phyloP scores from a whole-genome alignment of 2,888 invertebrate genomes.

The Allophyes oxyacanthae region DNA sequence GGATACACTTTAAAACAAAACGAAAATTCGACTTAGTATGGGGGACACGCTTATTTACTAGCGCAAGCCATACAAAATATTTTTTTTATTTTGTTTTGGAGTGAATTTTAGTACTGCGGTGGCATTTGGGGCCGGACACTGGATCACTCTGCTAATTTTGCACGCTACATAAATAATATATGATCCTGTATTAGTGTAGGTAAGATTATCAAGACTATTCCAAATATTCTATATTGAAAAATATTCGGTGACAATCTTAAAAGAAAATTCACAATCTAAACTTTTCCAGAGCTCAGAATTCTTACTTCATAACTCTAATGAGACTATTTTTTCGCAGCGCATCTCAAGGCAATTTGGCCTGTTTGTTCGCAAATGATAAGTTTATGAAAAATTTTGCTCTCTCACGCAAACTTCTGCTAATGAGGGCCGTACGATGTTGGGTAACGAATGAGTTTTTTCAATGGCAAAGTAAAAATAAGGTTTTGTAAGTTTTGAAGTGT shows the following conservation, averaged over 20 bases:
- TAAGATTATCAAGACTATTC: too few species aligned
- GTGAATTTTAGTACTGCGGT: too few species aligned
- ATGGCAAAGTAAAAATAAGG: background rate
- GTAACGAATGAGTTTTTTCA: background rate
- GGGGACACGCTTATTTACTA: too few species aligned
- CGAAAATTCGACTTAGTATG: too few species aligned
- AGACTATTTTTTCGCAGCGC: constrained; percentile 43
- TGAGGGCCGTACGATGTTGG: constrained; percentile 31
- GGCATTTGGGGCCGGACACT: too few species aligned
- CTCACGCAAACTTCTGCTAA: constrained; percentile 50
- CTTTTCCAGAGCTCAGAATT: constrained; percentile 36
- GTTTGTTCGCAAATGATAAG: constrained; percentile 55
- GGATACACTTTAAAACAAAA: too few species aligned
- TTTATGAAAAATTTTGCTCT: constrained; percentile 49
- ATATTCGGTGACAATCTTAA: constrained; percentile 16
- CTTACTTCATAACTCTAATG: constrained; percentile 54
- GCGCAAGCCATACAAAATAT: too few species aligned
- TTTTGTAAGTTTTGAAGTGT: too few species aligned
- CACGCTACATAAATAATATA: too few species aligned
- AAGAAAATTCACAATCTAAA: constrained; percentile 26
- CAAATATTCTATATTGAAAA: background rate
- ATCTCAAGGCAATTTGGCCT: constrained; percentile 48
- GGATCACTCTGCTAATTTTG: too few species aligned
- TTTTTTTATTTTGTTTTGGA: too few species aligned
- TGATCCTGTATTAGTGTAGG: too few species aligned